Conservation (phyloP, 2,888 invertebrate species). For the Sarcophaga caerulescens region DNA sequence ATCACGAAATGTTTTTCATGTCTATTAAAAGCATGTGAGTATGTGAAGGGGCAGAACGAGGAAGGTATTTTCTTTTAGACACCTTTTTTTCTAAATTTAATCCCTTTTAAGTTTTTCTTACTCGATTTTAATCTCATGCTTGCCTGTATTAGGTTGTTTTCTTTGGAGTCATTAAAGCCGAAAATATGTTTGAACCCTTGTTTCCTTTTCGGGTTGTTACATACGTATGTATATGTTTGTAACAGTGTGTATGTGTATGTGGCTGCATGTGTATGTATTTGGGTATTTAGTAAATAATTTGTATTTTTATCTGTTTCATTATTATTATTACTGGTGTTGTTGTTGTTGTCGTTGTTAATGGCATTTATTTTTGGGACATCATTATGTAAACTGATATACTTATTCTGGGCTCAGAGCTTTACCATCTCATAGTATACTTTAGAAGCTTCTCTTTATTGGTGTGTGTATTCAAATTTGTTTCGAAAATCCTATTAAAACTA, state of each 20-base stretch:
- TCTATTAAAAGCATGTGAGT: neutral
- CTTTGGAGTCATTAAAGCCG: constrained; percentile 40
- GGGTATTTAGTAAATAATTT: constrained; percentile 47
- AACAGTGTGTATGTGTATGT: neutral
- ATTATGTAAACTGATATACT: constrained; percentile 39
- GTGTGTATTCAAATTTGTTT: neutral
- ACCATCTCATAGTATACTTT: neutral
- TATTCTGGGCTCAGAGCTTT: neutral
- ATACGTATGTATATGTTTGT: neutral
- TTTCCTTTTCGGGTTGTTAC: constrained; percentile 9
- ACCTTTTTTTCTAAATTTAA: constrained; percentile 52
- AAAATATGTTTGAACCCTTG: constrained; percentile 46
- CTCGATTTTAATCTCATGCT: neutral
- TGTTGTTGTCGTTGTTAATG: constrained; percentile 32
- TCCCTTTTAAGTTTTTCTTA: constrained; percentile 50
- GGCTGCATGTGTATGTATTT: neutral
- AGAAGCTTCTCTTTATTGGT: no score
- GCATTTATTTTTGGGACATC: constrained; percentile 52
- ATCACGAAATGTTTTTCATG: neutral
- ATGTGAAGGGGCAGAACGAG: neutral
- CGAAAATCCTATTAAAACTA: neutral
- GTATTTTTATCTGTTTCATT: constrained; percentile 36
- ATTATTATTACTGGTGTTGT: neutral
- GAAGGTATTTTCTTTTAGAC: neutral
- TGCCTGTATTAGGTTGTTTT: neutral